Evolutionary conservation across 2,113 vertebrate species (phyloP).

Genomic region (Cyphotilapia sp.): DNA sequence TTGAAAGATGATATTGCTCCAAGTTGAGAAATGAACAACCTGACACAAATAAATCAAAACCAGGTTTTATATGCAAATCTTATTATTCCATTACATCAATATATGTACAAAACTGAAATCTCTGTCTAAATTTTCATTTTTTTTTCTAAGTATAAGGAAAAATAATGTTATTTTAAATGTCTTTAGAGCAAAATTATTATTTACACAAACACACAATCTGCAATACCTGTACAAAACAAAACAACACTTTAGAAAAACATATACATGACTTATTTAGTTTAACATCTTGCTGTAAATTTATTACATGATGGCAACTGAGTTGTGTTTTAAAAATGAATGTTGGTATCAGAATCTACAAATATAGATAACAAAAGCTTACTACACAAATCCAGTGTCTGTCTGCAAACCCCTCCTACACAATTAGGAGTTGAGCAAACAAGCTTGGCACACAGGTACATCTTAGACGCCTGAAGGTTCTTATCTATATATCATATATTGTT

Average conservation of each 20-base stretch:
- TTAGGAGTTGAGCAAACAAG: background rate
- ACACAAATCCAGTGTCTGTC: background rate
- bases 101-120: background rate
- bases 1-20: constrained; percentile 55
- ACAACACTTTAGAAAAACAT: background rate
- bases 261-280: background rate
- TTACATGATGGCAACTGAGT: background rate
- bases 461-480: background rate
- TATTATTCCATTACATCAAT: background rate
- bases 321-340: background rate
- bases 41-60: constrained; percentile 43
- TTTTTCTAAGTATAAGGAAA: background rate
- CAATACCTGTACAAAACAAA: background rate
- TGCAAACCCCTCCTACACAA: background rate
- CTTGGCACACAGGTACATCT: background rate
- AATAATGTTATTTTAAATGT: background rate
- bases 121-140: background rate
- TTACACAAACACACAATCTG: background rate
- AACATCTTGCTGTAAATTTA: background rate
- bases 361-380: background rate
- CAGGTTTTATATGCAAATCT: background rate
- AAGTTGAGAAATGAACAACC: constrained; percentile 39
- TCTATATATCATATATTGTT: background rate
- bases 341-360: background rate
- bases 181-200: background rate